Base-by-base conservation (phyloP, 2,113 vertebrate genomes). In the Heterocephalus glaber region DNA sequence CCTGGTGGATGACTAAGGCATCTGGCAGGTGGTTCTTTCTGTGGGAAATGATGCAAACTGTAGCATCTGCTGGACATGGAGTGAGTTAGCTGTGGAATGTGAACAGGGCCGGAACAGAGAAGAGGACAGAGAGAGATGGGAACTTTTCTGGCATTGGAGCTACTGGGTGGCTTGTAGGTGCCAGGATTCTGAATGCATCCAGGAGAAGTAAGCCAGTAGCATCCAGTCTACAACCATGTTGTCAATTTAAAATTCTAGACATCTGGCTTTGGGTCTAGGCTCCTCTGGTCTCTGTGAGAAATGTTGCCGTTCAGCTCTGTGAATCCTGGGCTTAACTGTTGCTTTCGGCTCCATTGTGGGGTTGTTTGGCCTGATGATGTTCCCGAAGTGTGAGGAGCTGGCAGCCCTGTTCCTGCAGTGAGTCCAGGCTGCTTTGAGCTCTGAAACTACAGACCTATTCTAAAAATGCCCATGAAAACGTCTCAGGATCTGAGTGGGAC, bases 121-220 rank as follows among this genome's bases (percentile, higher is more conserved):
- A 13, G 28, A 83, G 49, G 12, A 33, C 35, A 35, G 7, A 54
- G 19, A n/a, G 52, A 52, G 66, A 63, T 26, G 30, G 7, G 26
- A 30, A 54, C 2, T n/a, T 54, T 86, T 70, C 13, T 22, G n/a
- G 56, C 5, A 60, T 14, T 61, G 14, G 52, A 52, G 33, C 22
- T 52, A 7, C 41, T 2, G 20, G 14, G 4, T 44, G 5, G 6
- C 4, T 17, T 2, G 13, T 49, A 47, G 33, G n/a, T 11, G 12
- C 7, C 3, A 8, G 35, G 60, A 13, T 76, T 93, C 61, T 47
- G 49, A 14, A 65, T 88, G 14, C 47, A 22, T 74, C n/a, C 12
- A 79, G 30, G 26, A 17, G n/a, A 44, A 44, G 1, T 19, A 79
- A 81, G 20, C 41, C 1, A 4, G 30, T 3, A 35, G 74, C 54